phyloP scores from a whole-genome alignment of 2,113 vertebrate species.

The Podiceps cristatus region DNA sequence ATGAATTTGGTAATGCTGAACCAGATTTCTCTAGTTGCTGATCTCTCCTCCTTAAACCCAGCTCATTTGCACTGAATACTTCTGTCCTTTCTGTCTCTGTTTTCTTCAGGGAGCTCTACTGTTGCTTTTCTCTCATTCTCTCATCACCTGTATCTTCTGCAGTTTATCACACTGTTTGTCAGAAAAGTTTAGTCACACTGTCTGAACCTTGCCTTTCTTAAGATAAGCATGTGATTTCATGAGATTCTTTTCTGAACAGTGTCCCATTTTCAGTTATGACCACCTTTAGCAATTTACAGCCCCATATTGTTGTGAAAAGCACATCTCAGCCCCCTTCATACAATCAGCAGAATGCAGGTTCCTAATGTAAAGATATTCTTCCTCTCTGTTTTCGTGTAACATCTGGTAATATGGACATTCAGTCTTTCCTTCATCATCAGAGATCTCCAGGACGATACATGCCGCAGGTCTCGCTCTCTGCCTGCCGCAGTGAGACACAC shows the following conservation, averaged over 20 bases:
- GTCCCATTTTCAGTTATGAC: background rate
- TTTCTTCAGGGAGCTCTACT: background rate
- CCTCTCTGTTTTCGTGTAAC: background rate
- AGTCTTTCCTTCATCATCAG: background rate
- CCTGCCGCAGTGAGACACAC: background rate
- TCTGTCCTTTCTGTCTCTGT: background rate
- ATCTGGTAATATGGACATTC: background rate
- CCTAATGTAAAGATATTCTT: background rate
- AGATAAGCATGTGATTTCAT: background rate
- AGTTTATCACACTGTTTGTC: background rate
- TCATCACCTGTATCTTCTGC: background rate
- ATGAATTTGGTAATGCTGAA: background rate
- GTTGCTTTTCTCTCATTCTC: background rate
- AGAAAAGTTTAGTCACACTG: background rate
- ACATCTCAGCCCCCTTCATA: background rate
- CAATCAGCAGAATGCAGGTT: background rate
- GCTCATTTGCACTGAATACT: background rate
- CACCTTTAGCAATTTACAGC: background rate
- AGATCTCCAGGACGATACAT: background rate
- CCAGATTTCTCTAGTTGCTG: background rate
- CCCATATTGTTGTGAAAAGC: background rate
- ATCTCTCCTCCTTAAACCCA: background rate
- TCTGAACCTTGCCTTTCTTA: background rate
- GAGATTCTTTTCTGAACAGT: background rate
- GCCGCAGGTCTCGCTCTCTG: rapidly evolving